These are phyloP conservation scores for Cavia aperea DNA, from an alignment of 2,113 vertebrate genomes.

Conservation along the genomic window DNA sequence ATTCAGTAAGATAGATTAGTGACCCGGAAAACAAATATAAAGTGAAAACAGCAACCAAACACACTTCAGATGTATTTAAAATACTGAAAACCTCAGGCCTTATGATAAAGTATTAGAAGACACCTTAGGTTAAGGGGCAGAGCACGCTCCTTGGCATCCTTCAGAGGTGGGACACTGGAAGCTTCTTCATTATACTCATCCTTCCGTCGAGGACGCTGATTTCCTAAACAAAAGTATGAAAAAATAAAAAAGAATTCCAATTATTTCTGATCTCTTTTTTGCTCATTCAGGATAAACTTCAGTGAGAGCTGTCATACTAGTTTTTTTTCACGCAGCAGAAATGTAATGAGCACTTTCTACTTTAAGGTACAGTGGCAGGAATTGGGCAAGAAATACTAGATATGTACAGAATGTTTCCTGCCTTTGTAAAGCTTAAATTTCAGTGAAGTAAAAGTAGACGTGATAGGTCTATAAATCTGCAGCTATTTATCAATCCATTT, in stretches of 20 bases:
- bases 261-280: background rate
- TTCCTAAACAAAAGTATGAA: conserved; percentile 20
- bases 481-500: background rate
- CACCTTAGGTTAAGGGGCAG: background rate
- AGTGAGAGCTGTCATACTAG: background rate
- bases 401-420: background rate
- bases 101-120: background rate
- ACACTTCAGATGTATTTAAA: background rate
- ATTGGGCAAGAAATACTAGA: background rate
- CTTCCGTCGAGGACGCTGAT: background rate
- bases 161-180: background rate
- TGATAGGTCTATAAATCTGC: background rate
- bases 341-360: background rate
- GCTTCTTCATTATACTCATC: background rate
- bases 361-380: background rate
- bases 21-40: background rate
- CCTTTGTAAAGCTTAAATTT: background rate
- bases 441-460: background rate
- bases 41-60: background rate
- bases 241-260: background rate
- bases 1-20: background rate
- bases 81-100: background rate
- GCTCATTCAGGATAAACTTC: background rate
- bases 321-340: background rate
- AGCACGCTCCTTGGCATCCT: rapidly evolving